phyloP scores from a whole-genome alignment of 2,797 vertebrate genomes.

The Loriculus beryllinus region DNA sequence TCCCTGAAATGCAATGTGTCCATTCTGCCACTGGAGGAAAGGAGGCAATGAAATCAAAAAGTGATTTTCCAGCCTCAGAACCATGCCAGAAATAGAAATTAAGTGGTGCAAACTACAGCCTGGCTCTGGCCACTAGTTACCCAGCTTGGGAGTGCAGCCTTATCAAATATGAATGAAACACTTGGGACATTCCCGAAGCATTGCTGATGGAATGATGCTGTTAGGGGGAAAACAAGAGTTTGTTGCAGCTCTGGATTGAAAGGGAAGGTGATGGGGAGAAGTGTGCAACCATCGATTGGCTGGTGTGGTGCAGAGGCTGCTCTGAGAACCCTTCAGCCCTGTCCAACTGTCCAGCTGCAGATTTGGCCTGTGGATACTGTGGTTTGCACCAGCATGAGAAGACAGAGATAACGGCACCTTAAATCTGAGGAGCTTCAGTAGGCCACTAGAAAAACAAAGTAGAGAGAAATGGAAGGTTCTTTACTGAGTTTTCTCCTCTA shows the following conservation, averaged over 20 bases:
- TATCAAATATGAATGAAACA: not conserved
- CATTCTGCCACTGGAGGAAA: not conserved
- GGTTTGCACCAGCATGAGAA: not conserved
- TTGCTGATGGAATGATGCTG: not conserved
- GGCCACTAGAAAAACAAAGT: not conserved
- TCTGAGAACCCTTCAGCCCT: not conserved
- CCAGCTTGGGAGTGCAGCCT: not conserved
- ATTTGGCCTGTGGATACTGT: not conserved
- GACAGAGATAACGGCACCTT: not conserved
- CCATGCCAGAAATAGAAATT: not conserved
- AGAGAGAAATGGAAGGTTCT: not conserved
- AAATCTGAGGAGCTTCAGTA: slow-evolving; percentile 10
- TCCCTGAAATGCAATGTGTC: not conserved
- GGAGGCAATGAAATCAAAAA: not conserved
- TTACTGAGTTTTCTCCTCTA: not conserved
- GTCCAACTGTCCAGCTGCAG: not conserved
- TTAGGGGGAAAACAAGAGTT: not conserved
- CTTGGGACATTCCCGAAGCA: accelerated
- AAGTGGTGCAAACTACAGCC: not conserved
- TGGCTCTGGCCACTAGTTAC: not conserved
- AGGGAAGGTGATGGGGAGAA: not conserved
- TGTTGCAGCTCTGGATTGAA: not conserved
- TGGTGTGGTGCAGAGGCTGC: not conserved
- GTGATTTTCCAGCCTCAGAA: not conserved
- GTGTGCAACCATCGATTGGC: accelerated